A percentile compares a stretch with the other conserved stretches of the same genome.
Conservation (phyloP, 2,888 invertebrate species). For the Oxycera nigricornis region DNA sequence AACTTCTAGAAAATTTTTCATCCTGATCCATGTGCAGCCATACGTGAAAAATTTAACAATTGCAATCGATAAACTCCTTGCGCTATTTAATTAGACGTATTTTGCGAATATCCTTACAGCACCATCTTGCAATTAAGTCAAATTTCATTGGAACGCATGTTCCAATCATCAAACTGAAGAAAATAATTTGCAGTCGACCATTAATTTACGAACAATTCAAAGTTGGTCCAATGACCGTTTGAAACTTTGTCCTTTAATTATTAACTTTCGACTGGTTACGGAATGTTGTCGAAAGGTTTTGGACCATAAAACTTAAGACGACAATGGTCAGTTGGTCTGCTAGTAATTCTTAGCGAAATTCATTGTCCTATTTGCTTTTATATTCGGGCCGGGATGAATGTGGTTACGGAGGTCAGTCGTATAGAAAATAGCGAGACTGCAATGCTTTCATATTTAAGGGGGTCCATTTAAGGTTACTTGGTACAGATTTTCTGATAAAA, state of each 20-base stretch:
- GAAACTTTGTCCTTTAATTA: constrained; percentile 36
- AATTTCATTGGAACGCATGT: neutral
- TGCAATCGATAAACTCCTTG: no score
- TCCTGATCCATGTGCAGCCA: no score
- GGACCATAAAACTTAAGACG: constrained; percentile 29
- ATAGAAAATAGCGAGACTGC: neutral
- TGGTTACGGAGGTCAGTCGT: neutral
- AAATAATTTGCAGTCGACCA: neutral
- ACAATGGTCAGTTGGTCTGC: neutral
- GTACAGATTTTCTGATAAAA: no score
- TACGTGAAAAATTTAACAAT: no score
- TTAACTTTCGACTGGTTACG: constrained; percentile 14
- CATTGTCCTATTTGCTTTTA: constrained; percentile 26
- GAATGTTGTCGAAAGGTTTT: constrained; percentile 23
- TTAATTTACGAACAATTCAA: constrained; percentile 24
- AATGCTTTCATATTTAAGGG: neutral
- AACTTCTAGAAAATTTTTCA: no score
- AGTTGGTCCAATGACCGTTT: neutral
- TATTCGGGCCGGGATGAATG: neutral
- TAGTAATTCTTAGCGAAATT: constrained; percentile 16
- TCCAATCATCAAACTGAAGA: neutral
- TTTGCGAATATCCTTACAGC: no score
- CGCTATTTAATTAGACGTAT: no score
- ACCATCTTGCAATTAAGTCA: neutral
- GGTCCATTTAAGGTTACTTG: no score